Evolutionary conservation across 2,888 invertebrate species (phyloP).

Genomic region (Drymonia ruficornis): DNA sequence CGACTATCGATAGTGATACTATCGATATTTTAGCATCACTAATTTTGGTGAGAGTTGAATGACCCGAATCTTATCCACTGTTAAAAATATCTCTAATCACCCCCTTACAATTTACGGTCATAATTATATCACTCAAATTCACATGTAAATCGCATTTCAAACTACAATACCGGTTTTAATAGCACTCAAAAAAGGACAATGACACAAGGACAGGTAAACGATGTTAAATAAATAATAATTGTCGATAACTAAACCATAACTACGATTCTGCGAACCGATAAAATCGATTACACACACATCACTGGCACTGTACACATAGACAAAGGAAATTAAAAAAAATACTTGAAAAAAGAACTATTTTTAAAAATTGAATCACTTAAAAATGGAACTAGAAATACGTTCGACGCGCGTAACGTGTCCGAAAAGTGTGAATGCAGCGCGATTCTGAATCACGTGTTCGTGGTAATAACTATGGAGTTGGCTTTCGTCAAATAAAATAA

Average conservation of each 20-base stretch:
- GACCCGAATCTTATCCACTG: no score
- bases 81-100: no score
- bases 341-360: background rate
- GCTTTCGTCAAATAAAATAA: constrained; percentile 10
- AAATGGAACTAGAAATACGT: constrained; percentile 34
- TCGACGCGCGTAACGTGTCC: constrained; percentile 24
- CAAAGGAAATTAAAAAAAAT: background rate
- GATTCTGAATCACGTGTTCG: constrained; percentile 7
- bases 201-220: background rate
- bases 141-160: no score
- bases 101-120: background rate
- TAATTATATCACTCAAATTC: no score
- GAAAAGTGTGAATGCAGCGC: constrained; percentile 26
- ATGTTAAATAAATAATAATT: background rate
- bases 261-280: constrained; percentile 12
- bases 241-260: constrained; percentile 16
- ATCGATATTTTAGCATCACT: no score
- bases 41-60: no score
- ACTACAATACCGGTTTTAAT: background rate
- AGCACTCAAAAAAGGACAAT: constrained; percentile 1
- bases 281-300: constrained; percentile 25
- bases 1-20: no score
- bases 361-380: constrained; percentile 6
- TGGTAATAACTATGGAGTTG: constrained; percentile 8
- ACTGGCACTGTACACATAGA: constrained; percentile 24